These are phyloP conservation scores for Mesoclemmys tuberculata DNA, from an alignment of 2,113 vertebrate genomes.

Conservation along the genomic window DNA sequence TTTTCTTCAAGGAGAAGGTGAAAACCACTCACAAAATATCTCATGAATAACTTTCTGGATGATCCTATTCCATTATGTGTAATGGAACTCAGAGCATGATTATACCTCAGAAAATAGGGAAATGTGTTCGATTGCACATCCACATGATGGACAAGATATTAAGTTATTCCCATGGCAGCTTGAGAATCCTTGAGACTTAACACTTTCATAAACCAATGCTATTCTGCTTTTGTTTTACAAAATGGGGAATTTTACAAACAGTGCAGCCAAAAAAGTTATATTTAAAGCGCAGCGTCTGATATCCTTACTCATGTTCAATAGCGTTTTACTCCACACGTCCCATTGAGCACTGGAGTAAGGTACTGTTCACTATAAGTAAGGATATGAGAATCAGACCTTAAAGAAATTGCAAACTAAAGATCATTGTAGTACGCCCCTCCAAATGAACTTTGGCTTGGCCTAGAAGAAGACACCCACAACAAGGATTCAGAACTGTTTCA, in stretches of 20 bases:
- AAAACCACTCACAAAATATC: conserved; percentile 64
- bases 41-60: conserved; percentile 49
- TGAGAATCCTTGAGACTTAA: conserved; percentile 27
- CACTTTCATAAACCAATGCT: neutral
- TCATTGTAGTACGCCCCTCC: neutral
- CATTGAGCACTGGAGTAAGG: neutral
- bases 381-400: neutral
- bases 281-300: neutral
- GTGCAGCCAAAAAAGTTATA: neutral
- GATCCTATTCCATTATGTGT: conserved; percentile 57
- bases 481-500: conserved; percentile 1
- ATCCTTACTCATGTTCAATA: neutral
- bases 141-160: conserved; percentile 44
- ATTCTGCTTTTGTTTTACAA: neutral
- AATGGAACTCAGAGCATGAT: conserved; percentile 45
- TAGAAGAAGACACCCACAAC: neutral
- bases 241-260: neutral
- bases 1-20: conserved; percentile 62
- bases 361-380: neutral
- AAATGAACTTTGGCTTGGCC: neutral
- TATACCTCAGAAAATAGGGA: conserved; percentile 65
- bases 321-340: neutral
- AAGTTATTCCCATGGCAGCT: conserved; percentile 32
- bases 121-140: conserved; percentile 52
- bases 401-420: neutral